phyloP scores from a whole-genome alignment of 2,113 vertebrate species.

The Anolis sagrei region DNA sequence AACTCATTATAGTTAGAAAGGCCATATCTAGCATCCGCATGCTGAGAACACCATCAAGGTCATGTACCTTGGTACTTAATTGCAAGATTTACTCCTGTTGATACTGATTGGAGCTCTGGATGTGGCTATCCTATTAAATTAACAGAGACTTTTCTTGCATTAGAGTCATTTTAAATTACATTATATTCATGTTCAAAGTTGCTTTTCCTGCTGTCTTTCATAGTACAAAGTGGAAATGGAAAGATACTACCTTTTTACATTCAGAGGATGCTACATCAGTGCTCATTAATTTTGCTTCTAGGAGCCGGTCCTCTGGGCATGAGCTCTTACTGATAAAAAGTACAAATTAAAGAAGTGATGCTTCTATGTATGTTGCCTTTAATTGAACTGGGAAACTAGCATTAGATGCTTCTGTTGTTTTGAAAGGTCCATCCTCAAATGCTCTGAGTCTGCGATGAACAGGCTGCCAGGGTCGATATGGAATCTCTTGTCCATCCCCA shows the following conservation, averaged over 20 bases:
- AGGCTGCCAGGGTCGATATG: background rate
- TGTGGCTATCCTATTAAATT: background rate
- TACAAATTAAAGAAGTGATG: background rate
- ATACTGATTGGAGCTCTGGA: background rate
- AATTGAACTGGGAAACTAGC: background rate
- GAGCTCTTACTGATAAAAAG: background rate
- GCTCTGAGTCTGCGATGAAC: background rate
- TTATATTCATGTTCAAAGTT: constrained; percentile 7
- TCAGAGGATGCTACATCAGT: background rate
- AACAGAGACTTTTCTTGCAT: background rate
- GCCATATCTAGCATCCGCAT: background rate
- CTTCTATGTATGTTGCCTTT: background rate
- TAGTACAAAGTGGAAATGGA: background rate
- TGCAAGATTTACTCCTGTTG: constrained; percentile 1
- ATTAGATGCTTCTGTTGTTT: background rate
- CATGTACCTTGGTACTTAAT: background rate
- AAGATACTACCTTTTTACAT: background rate
- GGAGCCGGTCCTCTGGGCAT: background rate
- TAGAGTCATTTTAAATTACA: background rate
- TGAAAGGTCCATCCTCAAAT: background rate
- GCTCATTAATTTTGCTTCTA: constrained; percentile 11
- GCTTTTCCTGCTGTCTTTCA: background rate
- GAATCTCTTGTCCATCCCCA: background rate
- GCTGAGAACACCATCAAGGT: background rate
- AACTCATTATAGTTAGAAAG: background rate